Conservation (phyloP, 2,888 invertebrate genomes). For the Philopedon plagiatum region DNA sequence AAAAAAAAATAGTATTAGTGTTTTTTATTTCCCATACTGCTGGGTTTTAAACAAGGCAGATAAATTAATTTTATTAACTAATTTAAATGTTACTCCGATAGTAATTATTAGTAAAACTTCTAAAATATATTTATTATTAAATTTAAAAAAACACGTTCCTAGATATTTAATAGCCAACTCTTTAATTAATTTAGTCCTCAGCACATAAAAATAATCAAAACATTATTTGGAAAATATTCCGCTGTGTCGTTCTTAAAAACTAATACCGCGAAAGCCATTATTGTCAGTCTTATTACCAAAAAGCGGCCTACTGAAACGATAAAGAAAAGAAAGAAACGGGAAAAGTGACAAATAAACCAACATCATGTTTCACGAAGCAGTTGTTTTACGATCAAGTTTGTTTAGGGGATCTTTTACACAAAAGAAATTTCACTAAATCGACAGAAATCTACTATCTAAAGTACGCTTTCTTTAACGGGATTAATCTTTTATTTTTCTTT, state of each 20-base stretch:
- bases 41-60: too few relatives aligned
- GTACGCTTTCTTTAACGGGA: not conserved
- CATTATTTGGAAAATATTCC: not conserved
- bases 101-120: too few relatives aligned
- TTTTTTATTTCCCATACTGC: too few relatives aligned
- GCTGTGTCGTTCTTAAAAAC: not conserved
- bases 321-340: slow-evolving; percentile 1
- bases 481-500: not conserved
- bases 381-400: slow-evolving; percentile 30
- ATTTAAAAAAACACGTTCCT: too few relatives aligned
- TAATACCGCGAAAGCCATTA: slow-evolving; percentile 3
- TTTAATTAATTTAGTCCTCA: not conserved
- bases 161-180: not conserved
- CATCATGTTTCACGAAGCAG: slow-evolving; percentile 18
- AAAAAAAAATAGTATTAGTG: too few relatives aligned
- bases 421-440: slow-evolving; percentile 28
- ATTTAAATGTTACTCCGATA: too few relatives aligned
- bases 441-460: not conserved
- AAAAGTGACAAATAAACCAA: slow-evolving; percentile 13
- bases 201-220: not conserved
- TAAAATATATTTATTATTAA: too few relatives aligned
- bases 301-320: slow-evolving; percentile 4
- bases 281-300: slow-evolving; percentile 7
- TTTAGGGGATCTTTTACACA: slow-evolving; percentile 25
- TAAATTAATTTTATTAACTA: too few relatives aligned